These are phyloP conservation scores for Parambassis ranga DNA, from an alignment of 2,797 vertebrate species.

Conservation along the genomic window DNA sequence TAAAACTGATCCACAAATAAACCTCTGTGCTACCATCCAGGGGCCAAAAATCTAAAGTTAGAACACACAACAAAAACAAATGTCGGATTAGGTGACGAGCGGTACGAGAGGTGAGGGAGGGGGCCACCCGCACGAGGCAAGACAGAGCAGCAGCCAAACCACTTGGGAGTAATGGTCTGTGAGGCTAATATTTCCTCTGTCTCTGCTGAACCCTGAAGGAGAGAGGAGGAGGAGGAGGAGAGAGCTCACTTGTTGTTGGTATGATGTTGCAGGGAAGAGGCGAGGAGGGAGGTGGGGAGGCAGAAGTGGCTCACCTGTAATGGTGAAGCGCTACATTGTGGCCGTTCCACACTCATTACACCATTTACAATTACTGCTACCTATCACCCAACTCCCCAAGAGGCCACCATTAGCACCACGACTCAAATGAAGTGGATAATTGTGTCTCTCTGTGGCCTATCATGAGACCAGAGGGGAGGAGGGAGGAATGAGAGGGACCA, in stretches of 20 bases:
- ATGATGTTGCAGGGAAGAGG: constrained; percentile 18
- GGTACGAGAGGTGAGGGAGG: constrained; percentile 31
- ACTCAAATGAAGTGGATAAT: constrained; percentile 89
- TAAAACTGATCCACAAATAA: too few species aligned
- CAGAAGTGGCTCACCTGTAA: constrained; percentile 79
- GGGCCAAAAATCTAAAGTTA: constrained; percentile 20
- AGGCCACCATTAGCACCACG: constrained; percentile 82
- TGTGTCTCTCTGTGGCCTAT: constrained; percentile 82
- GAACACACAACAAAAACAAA: constrained; percentile 7
- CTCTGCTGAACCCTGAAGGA: constrained; percentile 70
- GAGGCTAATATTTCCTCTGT: constrained; percentile 74
- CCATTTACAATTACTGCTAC: constrained; percentile 85
- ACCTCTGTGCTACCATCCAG: too few species aligned
- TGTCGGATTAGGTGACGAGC: constrained; percentile 18
- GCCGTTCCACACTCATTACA: constrained; percentile 82
- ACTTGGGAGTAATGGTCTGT: constrained; percentile 78
- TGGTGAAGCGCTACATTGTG: constrained; percentile 73
- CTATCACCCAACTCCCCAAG: constrained; percentile 74
- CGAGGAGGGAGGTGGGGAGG: constrained; percentile 50
- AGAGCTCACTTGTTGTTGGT: constrained; percentile 74
- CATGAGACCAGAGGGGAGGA: constrained; percentile 70
- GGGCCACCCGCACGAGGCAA: constrained; percentile 35
- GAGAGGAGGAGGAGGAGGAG: constrained; percentile 21
- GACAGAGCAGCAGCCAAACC: constrained; percentile 60
- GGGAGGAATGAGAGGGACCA: constrained; percentile 38